Conservation (phyloP, 2,113 vertebrate genomes). For the Mus spicilegus region DNA sequence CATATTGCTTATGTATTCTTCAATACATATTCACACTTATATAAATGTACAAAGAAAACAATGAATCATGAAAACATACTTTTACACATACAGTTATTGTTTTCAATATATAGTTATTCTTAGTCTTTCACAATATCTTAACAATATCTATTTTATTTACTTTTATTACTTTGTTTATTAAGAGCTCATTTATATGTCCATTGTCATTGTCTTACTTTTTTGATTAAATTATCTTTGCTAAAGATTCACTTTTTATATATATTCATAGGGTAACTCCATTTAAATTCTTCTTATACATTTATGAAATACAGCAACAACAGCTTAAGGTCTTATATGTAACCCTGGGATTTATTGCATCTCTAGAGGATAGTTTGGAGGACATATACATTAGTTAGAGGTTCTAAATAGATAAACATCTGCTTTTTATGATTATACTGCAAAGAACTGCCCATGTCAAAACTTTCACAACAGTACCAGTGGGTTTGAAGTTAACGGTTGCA, state of each 20-base stretch:
- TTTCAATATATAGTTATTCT: not conserved
- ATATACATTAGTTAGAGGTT: not conserved
- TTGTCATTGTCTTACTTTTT: not conserved
- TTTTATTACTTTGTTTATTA: conserved; percentile 14
- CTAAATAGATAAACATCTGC: not conserved
- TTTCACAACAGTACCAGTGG: not conserved
- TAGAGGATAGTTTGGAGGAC: not conserved
- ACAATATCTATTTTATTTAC: not conserved
- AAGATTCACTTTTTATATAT: not conserved
- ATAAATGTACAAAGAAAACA: not conserved
- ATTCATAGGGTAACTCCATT: not conserved
- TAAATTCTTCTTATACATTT: not conserved
- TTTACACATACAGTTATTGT: not conserved
- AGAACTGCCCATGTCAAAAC: not conserved
- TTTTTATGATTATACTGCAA: not conserved
- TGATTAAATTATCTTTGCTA: not conserved
- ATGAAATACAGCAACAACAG: not conserved
- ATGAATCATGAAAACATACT: not conserved
- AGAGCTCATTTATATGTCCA: not conserved
- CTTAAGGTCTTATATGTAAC: not conserved
- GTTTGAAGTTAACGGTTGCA: not conserved
- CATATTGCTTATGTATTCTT: not conserved
- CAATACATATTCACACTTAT: not conserved
- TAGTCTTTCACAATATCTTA: not conserved
- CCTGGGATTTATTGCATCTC: not conserved